Evolutionary conservation across 30 jellyfish, hydroid and myxozoan species (phyloP).

Genomic region (Mastigias papua): DNA sequence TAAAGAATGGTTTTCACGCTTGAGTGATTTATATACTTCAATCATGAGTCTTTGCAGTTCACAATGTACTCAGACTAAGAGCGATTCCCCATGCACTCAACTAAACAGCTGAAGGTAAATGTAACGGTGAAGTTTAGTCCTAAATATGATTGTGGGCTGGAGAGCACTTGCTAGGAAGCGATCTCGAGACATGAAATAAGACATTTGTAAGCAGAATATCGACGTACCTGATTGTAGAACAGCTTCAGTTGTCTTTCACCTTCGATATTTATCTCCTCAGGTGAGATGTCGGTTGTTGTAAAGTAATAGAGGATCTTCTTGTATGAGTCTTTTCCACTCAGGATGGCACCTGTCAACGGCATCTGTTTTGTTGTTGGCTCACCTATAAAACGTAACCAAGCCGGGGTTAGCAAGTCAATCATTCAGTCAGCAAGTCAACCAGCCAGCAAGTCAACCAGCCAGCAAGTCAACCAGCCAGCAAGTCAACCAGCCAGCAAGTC

Average conservation of each 20-base stretch:
- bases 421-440: background rate
- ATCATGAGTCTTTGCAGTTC: too few relatives aligned
- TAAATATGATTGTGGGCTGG: too few relatives aligned
- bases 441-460: background rate
- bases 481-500: background rate
- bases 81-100: too few relatives aligned
- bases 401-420: background rate
- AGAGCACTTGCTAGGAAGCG: too few relatives aligned
- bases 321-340: slow-evolving; percentile 86
- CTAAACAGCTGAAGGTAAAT: too few relatives aligned
- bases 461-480: background rate
- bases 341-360: slow-evolving; percentile 77
- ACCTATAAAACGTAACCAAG: background rate
- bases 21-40: too few relatives aligned
- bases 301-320: slow-evolving; percentile 62
- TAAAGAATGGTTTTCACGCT: too few relatives aligned
- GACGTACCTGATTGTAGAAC: slow-evolving; percentile 82
- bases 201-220: too few relatives aligned
- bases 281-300: slow-evolving; percentile 83
- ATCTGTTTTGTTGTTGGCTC: slow-evolving; percentile 79
- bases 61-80: too few relatives aligned
- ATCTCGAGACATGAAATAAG: too few relatives aligned
- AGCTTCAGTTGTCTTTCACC: slow-evolving; percentile 79
- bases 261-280: slow-evolving; percentile 78
- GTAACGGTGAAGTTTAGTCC: too few relatives aligned